These are phyloP conservation scores for Monarcha castaneiventris DNA, from an alignment of 2,113 vertebrate species.

Conservation along the genomic window DNA sequence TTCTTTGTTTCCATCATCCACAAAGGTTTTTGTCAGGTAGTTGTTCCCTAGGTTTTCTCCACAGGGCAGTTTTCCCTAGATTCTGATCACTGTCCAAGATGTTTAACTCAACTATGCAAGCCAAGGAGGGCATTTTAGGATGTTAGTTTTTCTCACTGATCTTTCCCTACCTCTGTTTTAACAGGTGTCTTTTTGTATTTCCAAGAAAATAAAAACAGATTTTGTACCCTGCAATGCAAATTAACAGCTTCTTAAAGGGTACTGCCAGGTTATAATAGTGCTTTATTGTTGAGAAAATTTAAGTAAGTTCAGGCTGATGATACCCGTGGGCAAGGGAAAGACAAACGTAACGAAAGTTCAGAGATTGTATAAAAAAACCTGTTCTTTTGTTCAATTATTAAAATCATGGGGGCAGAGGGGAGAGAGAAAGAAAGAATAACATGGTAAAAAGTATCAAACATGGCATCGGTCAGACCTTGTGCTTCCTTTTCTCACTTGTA, in stretches of 20 bases:
- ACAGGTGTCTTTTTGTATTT: neutral
- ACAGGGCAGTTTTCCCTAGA: neutral
- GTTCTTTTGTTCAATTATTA: neutral
- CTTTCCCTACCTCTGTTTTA: neutral
- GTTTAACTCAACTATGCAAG: rapidly evolving
- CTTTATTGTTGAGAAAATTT: neutral
- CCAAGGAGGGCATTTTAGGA: neutral
- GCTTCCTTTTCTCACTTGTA: neutral
- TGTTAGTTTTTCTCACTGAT: neutral
- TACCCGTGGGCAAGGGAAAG: neutral
- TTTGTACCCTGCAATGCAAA: neutral
- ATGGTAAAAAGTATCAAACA: neutral
- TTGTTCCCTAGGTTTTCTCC: neutral
- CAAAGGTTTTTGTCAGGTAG: neutral
- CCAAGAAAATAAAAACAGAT: neutral
- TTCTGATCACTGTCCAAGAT: neutral
- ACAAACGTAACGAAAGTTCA: neutral
- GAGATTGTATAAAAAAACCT: neutral
- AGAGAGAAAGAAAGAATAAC: neutral
- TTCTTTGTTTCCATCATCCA: neutral
- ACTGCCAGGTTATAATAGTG: neutral
- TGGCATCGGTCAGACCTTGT: neutral
- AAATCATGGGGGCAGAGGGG: neutral
- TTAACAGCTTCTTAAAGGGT: neutral
- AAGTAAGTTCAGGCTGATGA: neutral